phyloP scores from a whole-genome alignment of 1,140 invertebrate genomes.

The Mylabris phalerata region DNA sequence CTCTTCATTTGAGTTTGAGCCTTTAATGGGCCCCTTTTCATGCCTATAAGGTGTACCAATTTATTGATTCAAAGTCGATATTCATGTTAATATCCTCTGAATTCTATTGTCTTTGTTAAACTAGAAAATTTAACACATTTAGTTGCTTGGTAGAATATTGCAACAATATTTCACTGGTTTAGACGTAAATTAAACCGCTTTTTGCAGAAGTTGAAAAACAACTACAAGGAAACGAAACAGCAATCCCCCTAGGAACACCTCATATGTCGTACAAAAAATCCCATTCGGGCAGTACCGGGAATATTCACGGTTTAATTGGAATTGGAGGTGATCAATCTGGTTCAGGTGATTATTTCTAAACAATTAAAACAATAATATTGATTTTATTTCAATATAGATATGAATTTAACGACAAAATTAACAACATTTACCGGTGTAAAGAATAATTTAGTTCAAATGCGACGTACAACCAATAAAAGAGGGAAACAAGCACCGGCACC shows the following conservation, averaged over 20 bases:
- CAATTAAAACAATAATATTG: too few species aligned
- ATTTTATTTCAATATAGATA: conserved; percentile 20
- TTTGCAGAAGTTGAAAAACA: conserved; percentile 75
- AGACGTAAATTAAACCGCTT: background rate
- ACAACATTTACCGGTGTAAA: conserved; percentile 60
- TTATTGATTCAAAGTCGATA: too few species aligned
- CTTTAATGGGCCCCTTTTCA: too few species aligned
- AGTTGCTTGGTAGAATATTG: too few species aligned
- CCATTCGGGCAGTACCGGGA: conserved; percentile 56
- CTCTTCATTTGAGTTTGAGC: too few species aligned
- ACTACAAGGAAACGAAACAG: conserved; percentile 61
- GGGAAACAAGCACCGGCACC: conserved; percentile 92
- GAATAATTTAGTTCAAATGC: conserved; percentile 68
- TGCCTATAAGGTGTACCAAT: too few species aligned
- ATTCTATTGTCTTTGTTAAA: too few species aligned
- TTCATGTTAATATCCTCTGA: too few species aligned
- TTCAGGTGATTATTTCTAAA: background rate
- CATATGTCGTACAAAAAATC: conserved; percentile 64
- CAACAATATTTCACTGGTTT: background rate
- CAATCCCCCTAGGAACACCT: conserved; percentile 51
- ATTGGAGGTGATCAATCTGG: conserved; percentile 45
- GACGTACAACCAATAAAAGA: conserved; percentile 77
- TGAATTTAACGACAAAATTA: conserved; percentile 52
- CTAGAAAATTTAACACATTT: too few species aligned
- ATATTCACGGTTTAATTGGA: conserved; percentile 55